These are phyloP conservation scores for Sinocyclocheilus anophthalmus DNA, from an alignment of 2,113 vertebrate genomes.

Conservation along the genomic window DNA sequence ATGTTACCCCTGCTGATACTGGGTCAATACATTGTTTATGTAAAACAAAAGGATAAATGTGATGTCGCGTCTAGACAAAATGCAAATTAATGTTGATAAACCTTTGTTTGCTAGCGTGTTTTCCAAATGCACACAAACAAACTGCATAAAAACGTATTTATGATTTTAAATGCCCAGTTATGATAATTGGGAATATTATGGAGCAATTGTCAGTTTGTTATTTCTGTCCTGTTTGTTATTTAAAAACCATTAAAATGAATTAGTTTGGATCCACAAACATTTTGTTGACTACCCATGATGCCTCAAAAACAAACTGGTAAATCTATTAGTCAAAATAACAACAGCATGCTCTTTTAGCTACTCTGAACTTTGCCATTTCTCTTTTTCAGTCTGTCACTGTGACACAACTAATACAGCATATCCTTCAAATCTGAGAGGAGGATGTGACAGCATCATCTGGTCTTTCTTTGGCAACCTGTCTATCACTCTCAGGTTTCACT, in stretches of 20 bases:
- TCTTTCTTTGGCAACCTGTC: conserved; percentile 14
- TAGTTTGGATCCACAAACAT: conserved; percentile 93
- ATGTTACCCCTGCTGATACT: conserved; percentile 75
- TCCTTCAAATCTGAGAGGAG: background rate
- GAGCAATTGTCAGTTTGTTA: conserved; percentile 60
- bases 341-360: conserved; percentile 6
- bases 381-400: background rate
- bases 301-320: background rate
- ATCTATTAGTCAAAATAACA: background rate
- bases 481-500: background rate
- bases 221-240: conserved; percentile 51
- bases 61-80: conserved; percentile 99
- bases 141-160: conserved; percentile 75
- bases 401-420: conserved; percentile 1
- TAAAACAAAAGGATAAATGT: conserved; percentile 94
- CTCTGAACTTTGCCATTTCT: conserved; percentile 9
- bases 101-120: conserved; percentile 75
- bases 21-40: conserved; percentile 88
- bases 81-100: conserved; percentile 95
- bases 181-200: background rate
- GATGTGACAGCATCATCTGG: background rate
- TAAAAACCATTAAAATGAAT: conserved; percentile 87
- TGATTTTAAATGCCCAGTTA: conserved; percentile 22
- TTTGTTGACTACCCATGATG: conserved; percentile 74
- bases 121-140: conserved; percentile 62